Conservation (phyloP, 2,113 vertebrate genomes). For the Macrotus californicus region DNA sequence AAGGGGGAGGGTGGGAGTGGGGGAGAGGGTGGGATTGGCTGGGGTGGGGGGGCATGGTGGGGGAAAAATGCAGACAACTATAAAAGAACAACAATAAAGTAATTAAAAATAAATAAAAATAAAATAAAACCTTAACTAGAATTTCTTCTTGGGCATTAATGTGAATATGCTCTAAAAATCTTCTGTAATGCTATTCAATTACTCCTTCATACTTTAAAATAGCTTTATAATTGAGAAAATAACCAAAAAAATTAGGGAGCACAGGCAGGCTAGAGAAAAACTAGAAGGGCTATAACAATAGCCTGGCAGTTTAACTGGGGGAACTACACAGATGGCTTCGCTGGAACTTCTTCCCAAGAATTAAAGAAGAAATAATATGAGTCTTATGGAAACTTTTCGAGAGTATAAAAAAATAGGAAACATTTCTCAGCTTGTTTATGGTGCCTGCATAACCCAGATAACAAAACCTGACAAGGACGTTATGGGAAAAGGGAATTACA, state of each 20-base stretch:
- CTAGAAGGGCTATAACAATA: not conserved
- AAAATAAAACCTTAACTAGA: not conserved
- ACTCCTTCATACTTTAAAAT: not conserved
- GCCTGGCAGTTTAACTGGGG: not conserved
- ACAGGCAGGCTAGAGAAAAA: not conserved
- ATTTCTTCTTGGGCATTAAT: not conserved
- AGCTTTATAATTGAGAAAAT: not conserved
- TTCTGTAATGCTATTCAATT: not conserved
- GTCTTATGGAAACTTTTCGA: not conserved
- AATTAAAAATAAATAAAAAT: too few relatives aligned
- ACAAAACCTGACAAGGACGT: not conserved
- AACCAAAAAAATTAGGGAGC: not conserved
- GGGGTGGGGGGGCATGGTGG: too few relatives aligned
- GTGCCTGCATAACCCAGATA: not conserved
- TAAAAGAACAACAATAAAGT: too few relatives aligned
- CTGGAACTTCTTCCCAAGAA: not conserved
- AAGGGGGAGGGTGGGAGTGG: too few relatives aligned
- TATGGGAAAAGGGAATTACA: not conserved
- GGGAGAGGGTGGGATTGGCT: too few relatives aligned
- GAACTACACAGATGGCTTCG: not conserved
- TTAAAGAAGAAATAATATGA: not conserved
- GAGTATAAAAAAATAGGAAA: not conserved
- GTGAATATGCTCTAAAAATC: not conserved
- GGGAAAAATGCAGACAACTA: too few relatives aligned
- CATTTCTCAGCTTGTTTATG: not conserved